Base-by-base conservation (phyloP, 1,140 invertebrate species). In the Caenorhabditis inopinata region DNA sequence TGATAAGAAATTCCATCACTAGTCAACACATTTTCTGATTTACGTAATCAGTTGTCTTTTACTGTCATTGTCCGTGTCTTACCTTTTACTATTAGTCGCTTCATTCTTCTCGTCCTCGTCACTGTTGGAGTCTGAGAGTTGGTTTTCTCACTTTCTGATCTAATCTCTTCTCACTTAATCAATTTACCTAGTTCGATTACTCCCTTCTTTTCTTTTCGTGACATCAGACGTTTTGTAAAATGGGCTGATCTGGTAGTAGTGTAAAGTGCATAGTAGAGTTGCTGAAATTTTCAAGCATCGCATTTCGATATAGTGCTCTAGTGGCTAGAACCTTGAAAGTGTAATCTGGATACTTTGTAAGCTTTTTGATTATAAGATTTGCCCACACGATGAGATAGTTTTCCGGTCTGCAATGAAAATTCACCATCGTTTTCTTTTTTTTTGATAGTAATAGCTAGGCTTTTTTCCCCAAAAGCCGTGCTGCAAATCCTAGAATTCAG, bases 251-350 rank as follows among this genome's bases (percentile, higher is more conserved):
- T 4, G 32, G 35, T 68, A 7, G 32, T 68, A 9, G 58, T 68
- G 32, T 83, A 83, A 23, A 83, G 47, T 2, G 76, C 45, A 53
- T 77, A 58, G 49, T 83, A 83, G 25, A 83, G 32, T 78, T 83
- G 81, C 78, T 82, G 42, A 18, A 79, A 74, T 4, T 7, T 21
- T 12, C 7, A 23, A 38, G 53, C 12, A 7, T 76, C 25, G 16
- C 1, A 4, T 16, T 68, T 11, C 27, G 35, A 4, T 29, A 5
- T 1, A 5, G 0, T 38, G 9, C 21, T 2, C 4, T 74, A n/a
- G n/a, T n/a, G n/a, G n/a, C n/a, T n/a, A n/a, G n/a, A n/a, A 75
- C 82, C 79, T 83, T 83, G 49, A 46, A 83, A 1, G 82, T 82
- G 32, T 47, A 46, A n/a, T 81, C 49, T 0, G 82, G 82, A 75